phyloP scores from a whole-genome alignment of 2,797 vertebrate species.

The Carduelis carduelis region DNA sequence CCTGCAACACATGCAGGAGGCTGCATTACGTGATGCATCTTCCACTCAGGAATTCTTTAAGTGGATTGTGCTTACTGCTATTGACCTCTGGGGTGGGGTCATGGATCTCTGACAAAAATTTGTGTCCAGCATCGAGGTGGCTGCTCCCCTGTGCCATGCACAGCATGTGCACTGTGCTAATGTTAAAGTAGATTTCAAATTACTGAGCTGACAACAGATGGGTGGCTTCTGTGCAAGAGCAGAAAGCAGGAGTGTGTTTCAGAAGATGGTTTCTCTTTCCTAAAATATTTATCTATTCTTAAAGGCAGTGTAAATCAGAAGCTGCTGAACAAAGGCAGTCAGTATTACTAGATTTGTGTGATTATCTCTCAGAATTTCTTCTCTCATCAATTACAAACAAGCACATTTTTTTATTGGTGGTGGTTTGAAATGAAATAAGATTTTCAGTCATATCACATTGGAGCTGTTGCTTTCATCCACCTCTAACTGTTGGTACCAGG shows the following conservation, averaged over 20 bases:
- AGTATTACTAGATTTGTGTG: neutral
- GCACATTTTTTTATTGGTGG: rapidly evolving
- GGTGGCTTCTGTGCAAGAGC: neutral
- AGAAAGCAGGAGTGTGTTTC: neutral
- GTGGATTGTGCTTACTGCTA: neutral
- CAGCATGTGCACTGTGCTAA: too few relatives aligned
- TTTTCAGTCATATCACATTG: neutral
- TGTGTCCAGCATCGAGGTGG: neutral
- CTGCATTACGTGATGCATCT: neutral
- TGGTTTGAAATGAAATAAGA: neutral
- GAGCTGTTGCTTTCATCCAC: neutral
- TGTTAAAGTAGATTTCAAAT: neutral
- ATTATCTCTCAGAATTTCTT: neutral
- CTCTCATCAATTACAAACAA: neutral
- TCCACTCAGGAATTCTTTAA: neutral
- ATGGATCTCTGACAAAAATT: neutral
- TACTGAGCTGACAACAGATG: neutral
- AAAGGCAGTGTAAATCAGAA: neutral
- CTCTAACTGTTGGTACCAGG: neutral
- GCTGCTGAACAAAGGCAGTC: neutral
- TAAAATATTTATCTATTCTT: neutral
- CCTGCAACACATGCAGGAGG: neutral
- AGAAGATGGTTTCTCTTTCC: neutral
- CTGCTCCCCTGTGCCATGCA: neutral
- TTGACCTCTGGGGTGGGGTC: neutral